Percentiles rank a stretch among this genome's conserved stretches.
These are phyloP conservation scores for Myanophis thanlyinensis DNA, from an alignment of 2,113 vertebrate species.

Conservation along the genomic window DNA sequence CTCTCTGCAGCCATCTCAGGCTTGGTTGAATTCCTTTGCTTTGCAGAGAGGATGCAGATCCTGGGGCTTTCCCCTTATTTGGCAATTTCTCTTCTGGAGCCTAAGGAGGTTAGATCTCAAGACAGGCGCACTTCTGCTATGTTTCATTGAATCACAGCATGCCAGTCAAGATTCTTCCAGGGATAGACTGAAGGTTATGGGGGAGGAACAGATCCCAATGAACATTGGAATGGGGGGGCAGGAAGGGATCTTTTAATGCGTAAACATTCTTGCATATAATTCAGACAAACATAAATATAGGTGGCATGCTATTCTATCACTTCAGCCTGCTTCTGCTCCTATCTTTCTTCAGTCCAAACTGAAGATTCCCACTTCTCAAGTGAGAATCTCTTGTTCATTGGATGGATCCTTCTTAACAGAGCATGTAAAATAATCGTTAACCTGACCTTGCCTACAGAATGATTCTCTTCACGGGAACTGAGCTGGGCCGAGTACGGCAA, in stretches of 20 bases:
- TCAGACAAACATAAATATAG: background rate
- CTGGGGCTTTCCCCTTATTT: constrained; percentile 23
- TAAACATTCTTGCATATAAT: background rate
- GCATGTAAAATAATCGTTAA: background rate
- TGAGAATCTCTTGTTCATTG: background rate
- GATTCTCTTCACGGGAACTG: background rate
- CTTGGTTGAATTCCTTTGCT: background rate
- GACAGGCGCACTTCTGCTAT: background rate
- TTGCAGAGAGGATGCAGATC: background rate
- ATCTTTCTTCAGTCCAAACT: background rate
- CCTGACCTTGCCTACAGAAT: background rate
- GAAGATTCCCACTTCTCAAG: background rate
- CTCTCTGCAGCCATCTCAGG: background rate
- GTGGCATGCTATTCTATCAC: too few relatives aligned
- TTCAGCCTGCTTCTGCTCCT: background rate
- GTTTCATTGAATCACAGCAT: background rate
- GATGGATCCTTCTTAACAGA: background rate
- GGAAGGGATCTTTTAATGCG: background rate
- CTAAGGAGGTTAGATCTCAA: background rate
- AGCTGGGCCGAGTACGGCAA: background rate
- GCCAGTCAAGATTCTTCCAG: background rate
- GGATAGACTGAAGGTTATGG: too few relatives aligned
- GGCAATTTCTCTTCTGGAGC: constrained; percentile 18
- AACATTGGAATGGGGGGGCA: background rate
- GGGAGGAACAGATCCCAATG: background rate